These are phyloP conservation scores for Lophius piscatorius DNA, from an alignment of 2,113 vertebrate species.

Conservation along the genomic window DNA sequence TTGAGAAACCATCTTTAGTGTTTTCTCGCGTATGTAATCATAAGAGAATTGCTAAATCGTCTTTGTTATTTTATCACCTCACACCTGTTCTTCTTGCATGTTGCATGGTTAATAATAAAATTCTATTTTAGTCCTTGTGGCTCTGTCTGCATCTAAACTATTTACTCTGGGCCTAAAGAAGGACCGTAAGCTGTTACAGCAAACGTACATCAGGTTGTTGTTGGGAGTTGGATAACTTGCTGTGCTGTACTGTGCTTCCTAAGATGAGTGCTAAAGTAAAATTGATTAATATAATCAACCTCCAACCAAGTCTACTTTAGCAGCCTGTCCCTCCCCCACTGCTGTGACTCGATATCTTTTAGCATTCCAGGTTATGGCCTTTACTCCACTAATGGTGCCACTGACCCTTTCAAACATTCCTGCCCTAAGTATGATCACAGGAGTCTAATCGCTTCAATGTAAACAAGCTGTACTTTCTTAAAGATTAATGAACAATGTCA, in stretches of 20 bases:
- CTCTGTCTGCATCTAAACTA: too few species aligned
- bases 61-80: too few species aligned
- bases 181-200: conserved; percentile 2
- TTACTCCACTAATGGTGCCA: conserved; percentile 65
- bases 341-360: conserved; percentile 71
- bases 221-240: conserved; percentile 21
- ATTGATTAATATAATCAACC: conserved; percentile 59
- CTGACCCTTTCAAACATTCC: conserved; percentile 66
- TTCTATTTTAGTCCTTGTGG: conserved; percentile 45
- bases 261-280: conserved; percentile 32
- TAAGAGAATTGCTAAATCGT: conserved; percentile 22
- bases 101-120: conserved; percentile 45
- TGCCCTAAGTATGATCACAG: conserved; percentile 34
- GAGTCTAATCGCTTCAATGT: conserved; percentile 40
- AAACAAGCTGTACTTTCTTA: conserved; percentile 40
- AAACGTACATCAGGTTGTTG: conserved; percentile 23
- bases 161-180: not conserved
- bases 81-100: conserved; percentile 49
- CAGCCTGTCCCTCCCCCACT: conserved; percentile 38
- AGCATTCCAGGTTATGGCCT: conserved; percentile 74
- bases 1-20: conserved; percentile 15
- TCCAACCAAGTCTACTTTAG: conserved; percentile 32
- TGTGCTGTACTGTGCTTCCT: conserved; percentile 42
- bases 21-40: conserved; percentile 34
- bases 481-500: not conserved